Evolutionary conservation across 2,113 vertebrate genomes (phyloP).

Genomic region (Phrynocephalus versicolor): DNA sequence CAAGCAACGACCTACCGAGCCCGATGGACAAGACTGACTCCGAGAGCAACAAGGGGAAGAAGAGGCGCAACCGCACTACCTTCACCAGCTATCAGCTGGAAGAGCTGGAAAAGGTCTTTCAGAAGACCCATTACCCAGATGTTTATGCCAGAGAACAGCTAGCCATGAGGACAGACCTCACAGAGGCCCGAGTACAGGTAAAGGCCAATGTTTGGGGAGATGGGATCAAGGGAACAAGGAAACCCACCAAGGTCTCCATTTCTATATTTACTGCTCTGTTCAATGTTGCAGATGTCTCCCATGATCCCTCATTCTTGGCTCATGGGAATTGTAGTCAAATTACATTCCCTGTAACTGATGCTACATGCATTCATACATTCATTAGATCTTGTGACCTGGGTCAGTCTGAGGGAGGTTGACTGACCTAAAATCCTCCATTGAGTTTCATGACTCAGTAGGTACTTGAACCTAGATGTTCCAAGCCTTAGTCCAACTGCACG

Average conservation of each 20-base stretch:
- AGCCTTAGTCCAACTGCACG: neutral
- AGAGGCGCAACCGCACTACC: constrained; percentile 96
- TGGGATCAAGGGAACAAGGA: accelerated
- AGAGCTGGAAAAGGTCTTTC: constrained; percentile 98
- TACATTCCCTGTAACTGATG: neutral
- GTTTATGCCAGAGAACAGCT: constrained; percentile 98
- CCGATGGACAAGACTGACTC: constrained; percentile 90
- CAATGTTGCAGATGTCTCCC: neutral
- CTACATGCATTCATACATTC: too few relatives aligned
- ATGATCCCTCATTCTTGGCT: neutral
- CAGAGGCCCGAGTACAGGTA: constrained; percentile 97
- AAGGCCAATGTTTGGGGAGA: neutral
- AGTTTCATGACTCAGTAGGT: neutral
- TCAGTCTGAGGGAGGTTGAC: neutral
- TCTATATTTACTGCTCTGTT: neutral
- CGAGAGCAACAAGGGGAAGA: constrained; percentile 97
- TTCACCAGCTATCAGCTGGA: constrained; percentile 99
- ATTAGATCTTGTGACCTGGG: neutral
- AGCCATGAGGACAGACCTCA: constrained; percentile 97
- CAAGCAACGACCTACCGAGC: constrained; percentile 82
- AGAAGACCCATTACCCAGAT: constrained; percentile 98
- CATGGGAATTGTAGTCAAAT: neutral
- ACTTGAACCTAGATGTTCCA: neutral
- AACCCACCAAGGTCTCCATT: neutral
- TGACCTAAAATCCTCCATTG: neutral